Base-by-base conservation (phyloP, 2,888 invertebrate species). In the Sinodicranocentrus sp. region DNA sequence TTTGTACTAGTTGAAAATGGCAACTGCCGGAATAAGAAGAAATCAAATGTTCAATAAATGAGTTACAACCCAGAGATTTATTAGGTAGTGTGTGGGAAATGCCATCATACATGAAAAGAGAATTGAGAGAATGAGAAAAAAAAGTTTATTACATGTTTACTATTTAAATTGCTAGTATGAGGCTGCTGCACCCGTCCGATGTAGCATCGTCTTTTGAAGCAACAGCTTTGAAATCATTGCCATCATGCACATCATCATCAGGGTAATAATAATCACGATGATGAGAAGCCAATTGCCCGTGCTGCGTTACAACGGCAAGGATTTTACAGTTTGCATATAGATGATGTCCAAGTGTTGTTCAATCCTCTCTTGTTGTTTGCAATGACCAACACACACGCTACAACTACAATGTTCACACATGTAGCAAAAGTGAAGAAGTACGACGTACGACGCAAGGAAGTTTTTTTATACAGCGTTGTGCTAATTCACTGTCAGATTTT, bases 141-240 rank as follows among this genome's bases (percentile, higher is more conserved):
- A n/a, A 48, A 15, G 48, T 10, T 48, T 48, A 48, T 48, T 48
- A 48, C 48, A 10, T 48, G 48, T 48, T 48, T 48, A 48, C 48
- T 48, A n/a, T 48, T 10, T 48, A 48, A 48, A 48, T 48, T 10
- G 48, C n/a, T 48, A 48, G 19, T 59, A 72, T 57, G 72, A 44
- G 59, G 72, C 59, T 72, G 72, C 59, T 72, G 72, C 72, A 72
- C 72, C 44, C 72, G 71, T 33, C 54, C 33, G n/a, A n/a, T n/a
- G 48, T n/a, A 48, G n/a, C 5, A 10, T 48, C 48, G 10, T 10
- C 48, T 10, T 48, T 48, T 2, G n/a, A 5, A 48, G 13, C 48
- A 48, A n/a, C 48, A 48, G 48, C 48, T 33, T 33, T 10, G 33
- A 33, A 33, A 33, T 33, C 33, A 48, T 10, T 15, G 15, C 15